Evolutionary conservation across 2,797 vertebrate species (phyloP).

Genomic region (Spondyliosoma cantharus): DNA sequence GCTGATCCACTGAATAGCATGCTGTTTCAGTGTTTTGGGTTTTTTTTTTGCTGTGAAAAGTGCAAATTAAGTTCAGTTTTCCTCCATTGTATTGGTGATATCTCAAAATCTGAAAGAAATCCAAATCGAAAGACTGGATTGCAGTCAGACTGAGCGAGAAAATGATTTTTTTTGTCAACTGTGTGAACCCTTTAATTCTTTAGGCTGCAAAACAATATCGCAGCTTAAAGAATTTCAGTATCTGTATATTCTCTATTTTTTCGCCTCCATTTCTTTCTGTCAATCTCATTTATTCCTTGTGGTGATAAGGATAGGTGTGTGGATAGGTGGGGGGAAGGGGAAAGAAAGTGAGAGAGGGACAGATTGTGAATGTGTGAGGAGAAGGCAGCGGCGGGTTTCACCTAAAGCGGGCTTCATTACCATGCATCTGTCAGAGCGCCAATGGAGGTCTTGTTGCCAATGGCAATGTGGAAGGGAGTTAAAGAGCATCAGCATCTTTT

Average conservation of each 20-base stretch:
- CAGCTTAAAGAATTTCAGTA: no score
- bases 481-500: conserved; percentile 77
- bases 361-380: conserved; percentile 59
- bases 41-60: not conserved
- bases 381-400: conserved; percentile 62
- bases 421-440: conserved; percentile 77
- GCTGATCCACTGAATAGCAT: not conserved
- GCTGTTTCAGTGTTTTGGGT: not conserved
- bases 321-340: no score
- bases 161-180: not conserved
- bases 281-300: conserved; percentile 2
- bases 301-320: conserved; percentile 32
- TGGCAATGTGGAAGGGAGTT: conserved; percentile 75
- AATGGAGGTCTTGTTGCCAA: conserved; percentile 72
- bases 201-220: conserved; percentile 26
- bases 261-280: not conserved
- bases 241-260: not conserved
- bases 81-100: conserved; percentile 1
- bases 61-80: not conserved
- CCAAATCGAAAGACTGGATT: not conserved
- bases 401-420: conserved; percentile 78
- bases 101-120: not conserved
- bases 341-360: conserved; percentile 43
- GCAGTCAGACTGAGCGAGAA: not conserved
- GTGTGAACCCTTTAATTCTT: conserved; percentile 35